A percentile compares a stretch with the other conserved stretches of the same genome.
Conservation (phyloP, 37 sponge, comb jelly and placozoan species). For the Axinella damicornis region DNA sequence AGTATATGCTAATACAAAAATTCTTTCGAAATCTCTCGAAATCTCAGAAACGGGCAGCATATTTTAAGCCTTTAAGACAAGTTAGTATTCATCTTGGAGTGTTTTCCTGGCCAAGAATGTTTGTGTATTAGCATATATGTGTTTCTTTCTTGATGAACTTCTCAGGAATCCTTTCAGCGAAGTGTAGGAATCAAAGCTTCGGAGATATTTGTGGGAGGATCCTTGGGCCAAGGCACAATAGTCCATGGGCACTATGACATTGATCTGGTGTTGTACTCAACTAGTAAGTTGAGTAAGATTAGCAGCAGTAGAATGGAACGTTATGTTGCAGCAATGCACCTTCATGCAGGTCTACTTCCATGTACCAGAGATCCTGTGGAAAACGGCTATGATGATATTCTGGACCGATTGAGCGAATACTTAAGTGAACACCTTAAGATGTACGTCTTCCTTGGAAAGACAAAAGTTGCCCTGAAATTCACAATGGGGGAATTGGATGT, state of each 20-base stretch:
- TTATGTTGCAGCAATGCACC: background rate
- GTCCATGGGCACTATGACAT: constrained; percentile 21
- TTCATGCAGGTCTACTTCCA: background rate
- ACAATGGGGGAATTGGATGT: background rate
- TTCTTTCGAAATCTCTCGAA: too few relatives aligned
- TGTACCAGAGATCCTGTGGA: background rate
- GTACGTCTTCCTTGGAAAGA: background rate
- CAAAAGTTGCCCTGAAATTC: background rate
- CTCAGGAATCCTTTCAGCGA: too few relatives aligned
- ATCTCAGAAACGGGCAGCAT: too few relatives aligned
- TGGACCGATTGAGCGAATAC: background rate
- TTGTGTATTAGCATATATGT: too few relatives aligned
- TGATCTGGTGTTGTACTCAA: constrained; percentile 24
- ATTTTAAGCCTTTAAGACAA: too few relatives aligned
- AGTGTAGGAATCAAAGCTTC: too few relatives aligned
- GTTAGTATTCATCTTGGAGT: too few relatives aligned
- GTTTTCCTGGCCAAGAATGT: too few relatives aligned
- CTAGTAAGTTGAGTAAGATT: too few relatives aligned
- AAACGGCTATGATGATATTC: background rate
- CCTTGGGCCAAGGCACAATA: constrained; percentile 18
- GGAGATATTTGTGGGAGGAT: constrained; percentile 15
- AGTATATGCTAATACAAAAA: too few relatives aligned
- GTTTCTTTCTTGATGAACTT: too few relatives aligned
- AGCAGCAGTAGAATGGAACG: too few relatives aligned
- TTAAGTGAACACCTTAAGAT: background rate